These are phyloP conservation scores for Pionites leucogaster DNA, from an alignment of 2,113 vertebrate genomes.

Conservation along the genomic window DNA sequence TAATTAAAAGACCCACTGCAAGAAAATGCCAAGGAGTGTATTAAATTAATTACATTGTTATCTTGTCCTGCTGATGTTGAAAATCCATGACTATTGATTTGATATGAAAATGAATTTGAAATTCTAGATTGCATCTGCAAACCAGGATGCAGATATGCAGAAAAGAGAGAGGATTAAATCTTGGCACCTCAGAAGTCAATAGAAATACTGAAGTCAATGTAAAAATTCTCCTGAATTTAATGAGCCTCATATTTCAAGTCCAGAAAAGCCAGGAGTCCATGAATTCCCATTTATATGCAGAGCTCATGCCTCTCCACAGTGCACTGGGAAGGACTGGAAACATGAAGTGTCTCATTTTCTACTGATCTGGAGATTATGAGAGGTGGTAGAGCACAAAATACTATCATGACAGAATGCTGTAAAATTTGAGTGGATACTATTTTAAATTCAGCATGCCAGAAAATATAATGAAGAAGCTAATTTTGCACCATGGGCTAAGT, in stretches of 20 bases:
- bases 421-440: neutral
- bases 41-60: neutral
- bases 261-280: neutral
- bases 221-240: neutral
- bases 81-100: neutral
- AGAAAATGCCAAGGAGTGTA: neutral
- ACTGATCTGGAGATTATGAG: neutral
- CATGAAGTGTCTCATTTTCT: neutral
- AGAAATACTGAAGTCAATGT: neutral
- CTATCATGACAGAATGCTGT: neutral
- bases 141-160: neutral
- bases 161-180: neutral
- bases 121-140: neutral
- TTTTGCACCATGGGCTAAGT: neutral
- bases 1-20: rapidly evolving
- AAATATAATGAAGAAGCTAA: neutral
- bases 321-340: neutral
- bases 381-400: neutral
- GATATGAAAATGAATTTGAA: neutral
- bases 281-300: neutral
- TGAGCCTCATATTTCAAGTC: neutral
- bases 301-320: rapidly evolving
- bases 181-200: neutral
- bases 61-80: neutral
- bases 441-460: neutral